Evolutionary conservation across 2,113 vertebrate species (phyloP), one percentile per base, ranked within the genome.

Genomic region (Atractosteus spatula): DNA sequence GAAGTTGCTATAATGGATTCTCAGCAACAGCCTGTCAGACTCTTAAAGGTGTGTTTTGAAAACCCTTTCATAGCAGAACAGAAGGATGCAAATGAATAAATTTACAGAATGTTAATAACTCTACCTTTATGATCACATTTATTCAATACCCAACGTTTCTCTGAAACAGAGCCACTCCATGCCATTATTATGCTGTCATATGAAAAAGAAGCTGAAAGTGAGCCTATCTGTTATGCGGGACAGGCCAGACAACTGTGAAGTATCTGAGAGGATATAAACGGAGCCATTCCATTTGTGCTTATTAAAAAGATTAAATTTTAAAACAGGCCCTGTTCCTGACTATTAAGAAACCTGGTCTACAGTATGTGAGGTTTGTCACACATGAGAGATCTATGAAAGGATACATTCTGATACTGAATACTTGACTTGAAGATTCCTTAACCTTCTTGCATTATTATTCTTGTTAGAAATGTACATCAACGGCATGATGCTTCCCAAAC

Each of bases 41-140:
- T 29, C 29, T 29, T 29, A 29, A 29, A 29, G 29, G 29, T 29
- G 29, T 29, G 29, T 29, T 29, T 29, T 29, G 29, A 29, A 29
- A 29, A 29, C 29, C 2, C 29, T 29, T 29, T 12, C 13, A 55
- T 10, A 29, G 55, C 12, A 54, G 71, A 42, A 68, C 74, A 55
- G 51, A 71, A 68, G 69, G 63, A 29, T 61, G 63, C 4, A 59
- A n/a, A 77, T 44, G 59, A 56, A 68, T 78, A 29, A 73, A 75
- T 79, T 76, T 57, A 62, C 63, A 62, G 74, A 70, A 75, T 76
- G 66, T 77, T 71, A 71, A 11, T 12, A 82, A 82, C 83, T 81
- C 74, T 69, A 77, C 71, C 12, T 57, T 78, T 68, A 71, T 62
- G 68, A 67, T 66, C 74, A 77, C 75, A 69, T 81, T 76, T 78